A percentile compares a stretch with the other conserved stretches of the same genome.
Evolutionary conservation across 2,888 invertebrate species (phyloP).

Genomic region (Balanococcus diminutus): DNA sequence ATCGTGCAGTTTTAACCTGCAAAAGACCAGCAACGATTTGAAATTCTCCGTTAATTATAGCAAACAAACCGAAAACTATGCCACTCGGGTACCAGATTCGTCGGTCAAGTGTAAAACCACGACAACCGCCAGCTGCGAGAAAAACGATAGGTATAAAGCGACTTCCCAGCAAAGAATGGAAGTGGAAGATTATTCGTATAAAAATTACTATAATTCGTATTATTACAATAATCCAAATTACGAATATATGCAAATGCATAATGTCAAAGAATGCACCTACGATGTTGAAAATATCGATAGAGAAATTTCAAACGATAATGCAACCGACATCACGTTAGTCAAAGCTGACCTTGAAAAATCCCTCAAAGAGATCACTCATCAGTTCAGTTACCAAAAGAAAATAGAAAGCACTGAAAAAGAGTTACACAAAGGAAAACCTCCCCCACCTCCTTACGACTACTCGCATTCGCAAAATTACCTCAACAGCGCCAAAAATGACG

Average conservation of each 20-base stretch:
- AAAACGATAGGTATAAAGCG: background rate
- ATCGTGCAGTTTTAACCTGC: constrained; percentile 42
- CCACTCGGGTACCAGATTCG: background rate
- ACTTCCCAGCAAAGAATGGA: background rate
- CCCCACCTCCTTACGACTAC: background rate
- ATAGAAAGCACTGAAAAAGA: background rate
- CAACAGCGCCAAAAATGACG: background rate
- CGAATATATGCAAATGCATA: constrained; percentile 24
- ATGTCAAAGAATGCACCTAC: constrained; percentile 19
- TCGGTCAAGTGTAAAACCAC: constrained; percentile 21
- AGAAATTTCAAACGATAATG: background rate
- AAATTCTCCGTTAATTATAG: constrained; percentile 48
- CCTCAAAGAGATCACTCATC: constrained; percentile 45
- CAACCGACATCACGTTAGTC: constrained; percentile 38
- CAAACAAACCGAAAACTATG: background rate
- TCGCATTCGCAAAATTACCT: background rate
- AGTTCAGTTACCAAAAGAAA: constrained; percentile 32
- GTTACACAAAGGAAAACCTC: background rate
- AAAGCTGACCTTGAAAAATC: constrained; percentile 50
- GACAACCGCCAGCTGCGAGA: background rate
- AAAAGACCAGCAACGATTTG: constrained; percentile 48
- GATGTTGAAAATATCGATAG: background rate
- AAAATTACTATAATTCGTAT: constrained; percentile 16
- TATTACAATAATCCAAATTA: constrained; percentile 8
- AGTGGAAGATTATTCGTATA: constrained; percentile 8